These are phyloP conservation scores for Sericinus montela DNA, from an alignment of 2,888 invertebrate genomes.

Conservation along the genomic window DNA sequence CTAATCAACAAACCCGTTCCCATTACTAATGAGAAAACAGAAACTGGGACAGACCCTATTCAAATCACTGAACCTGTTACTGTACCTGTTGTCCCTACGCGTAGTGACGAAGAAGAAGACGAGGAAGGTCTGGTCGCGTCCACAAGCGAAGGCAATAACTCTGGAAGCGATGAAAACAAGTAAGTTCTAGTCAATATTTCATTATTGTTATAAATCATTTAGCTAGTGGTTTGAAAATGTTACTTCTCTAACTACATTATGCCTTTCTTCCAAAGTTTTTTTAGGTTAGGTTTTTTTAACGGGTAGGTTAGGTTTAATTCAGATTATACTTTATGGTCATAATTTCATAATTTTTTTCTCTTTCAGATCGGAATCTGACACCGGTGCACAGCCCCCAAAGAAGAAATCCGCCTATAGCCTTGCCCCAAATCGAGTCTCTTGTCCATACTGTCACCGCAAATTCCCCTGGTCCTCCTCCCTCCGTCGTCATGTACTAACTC, in stretches of 20 bases:
- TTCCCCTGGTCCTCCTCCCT: constrained; percentile 98
- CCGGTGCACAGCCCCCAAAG: constrained; percentile 80
- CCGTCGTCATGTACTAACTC: constrained; percentile 95
- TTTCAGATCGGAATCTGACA: constrained; percentile 81
- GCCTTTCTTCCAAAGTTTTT: too few relatives aligned
- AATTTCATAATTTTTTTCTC: too few relatives aligned
- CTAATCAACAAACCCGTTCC: constrained; percentile 75
- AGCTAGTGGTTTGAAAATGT: too few relatives aligned
- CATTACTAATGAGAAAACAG: constrained; percentile 39
- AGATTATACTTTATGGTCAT: too few relatives aligned
- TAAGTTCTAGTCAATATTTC: constrained; percentile 57
- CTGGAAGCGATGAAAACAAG: constrained; percentile 90
- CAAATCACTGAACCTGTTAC: constrained; percentile 86
- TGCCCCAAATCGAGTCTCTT: constrained; percentile 95
- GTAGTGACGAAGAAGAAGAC: constrained; percentile 83
- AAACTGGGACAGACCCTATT: constrained; percentile 64
- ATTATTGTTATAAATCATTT: too few relatives aligned
- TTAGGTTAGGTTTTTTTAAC: too few relatives aligned
- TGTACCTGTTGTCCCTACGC: constrained; percentile 81
- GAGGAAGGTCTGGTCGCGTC: constrained; percentile 90
- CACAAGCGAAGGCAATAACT: constrained; percentile 90
- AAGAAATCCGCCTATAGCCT: constrained; percentile 97
- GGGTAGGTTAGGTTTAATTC: too few relatives aligned
- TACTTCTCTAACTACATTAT: too few relatives aligned
- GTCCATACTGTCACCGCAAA: constrained; percentile 95